phyloP scores from a whole-genome alignment of 2,888 invertebrate species.

The Frankliniella fusca region DNA sequence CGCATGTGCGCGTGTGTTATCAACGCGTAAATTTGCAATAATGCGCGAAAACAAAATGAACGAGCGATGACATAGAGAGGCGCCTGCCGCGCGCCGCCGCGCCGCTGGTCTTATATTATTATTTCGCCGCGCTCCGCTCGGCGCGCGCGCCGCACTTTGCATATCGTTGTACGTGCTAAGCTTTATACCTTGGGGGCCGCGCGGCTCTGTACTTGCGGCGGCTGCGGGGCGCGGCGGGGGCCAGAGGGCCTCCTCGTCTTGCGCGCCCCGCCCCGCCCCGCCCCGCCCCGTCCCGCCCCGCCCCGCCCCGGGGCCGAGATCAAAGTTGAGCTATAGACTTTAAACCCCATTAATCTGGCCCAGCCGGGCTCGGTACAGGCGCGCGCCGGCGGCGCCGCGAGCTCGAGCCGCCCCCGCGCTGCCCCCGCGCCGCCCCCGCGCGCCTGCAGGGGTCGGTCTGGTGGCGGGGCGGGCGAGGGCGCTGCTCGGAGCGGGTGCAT shows the following conservation, averaged over 20 bases:
- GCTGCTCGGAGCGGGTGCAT: too few relatives aligned
- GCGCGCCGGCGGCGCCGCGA: not conserved
- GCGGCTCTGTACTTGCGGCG: not conserved
- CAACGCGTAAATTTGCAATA: too few relatives aligned
- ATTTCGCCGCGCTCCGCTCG: not conserved
- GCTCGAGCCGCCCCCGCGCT: not conserved
- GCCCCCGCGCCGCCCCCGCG: not conserved
- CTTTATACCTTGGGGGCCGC: not conserved
- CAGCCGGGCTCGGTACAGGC: not conserved
- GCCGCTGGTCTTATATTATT: not conserved
- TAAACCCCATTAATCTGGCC: slow-evolving; percentile 25
- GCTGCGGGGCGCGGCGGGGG: not conserved
- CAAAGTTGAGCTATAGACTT: slow-evolving; percentile 26
- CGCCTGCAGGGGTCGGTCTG: not conserved
- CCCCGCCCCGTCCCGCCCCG: too few relatives aligned
- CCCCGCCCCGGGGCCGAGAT: not conserved
- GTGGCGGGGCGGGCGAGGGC: too few relatives aligned
- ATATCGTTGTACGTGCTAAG: not conserved
- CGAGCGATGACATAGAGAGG: too few relatives aligned
- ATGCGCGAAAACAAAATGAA: too few relatives aligned
- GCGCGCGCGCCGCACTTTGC: not conserved
- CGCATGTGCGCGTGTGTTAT: not conserved
- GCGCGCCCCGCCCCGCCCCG: too few relatives aligned
- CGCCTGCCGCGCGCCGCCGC: too few relatives aligned
- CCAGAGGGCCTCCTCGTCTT: not conserved